These are phyloP conservation scores for Tenualosa thibaudeaui DNA, from an alignment of 2,797 vertebrate species.

Conservation along the genomic window DNA sequence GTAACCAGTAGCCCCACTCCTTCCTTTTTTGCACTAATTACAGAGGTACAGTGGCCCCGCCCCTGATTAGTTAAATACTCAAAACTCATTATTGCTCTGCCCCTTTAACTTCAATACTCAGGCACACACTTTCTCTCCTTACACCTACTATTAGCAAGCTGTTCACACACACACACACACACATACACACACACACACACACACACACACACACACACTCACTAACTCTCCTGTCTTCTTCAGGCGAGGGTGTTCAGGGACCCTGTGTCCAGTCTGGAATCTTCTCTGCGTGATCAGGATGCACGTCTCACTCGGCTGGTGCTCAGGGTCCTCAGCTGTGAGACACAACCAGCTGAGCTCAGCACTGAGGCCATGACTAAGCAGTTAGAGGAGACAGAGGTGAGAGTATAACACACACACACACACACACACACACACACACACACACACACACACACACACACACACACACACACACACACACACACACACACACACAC, in stretches of 20 bases:
- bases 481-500: background rate
- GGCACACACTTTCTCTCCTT: no score
- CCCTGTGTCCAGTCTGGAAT: slow-evolving; percentile 51
- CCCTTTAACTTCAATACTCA: no score
- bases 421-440: background rate
- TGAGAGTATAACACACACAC: slow-evolving; percentile 57
- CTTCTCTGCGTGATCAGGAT: slow-evolving; percentile 65
- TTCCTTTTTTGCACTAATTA: no score
- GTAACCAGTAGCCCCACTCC: no score
- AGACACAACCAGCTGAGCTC: slow-evolving; percentile 76
- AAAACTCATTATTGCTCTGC: no score
- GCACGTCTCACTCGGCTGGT: slow-evolving; percentile 69
- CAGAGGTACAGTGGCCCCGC: no score
- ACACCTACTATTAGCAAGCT: no score
- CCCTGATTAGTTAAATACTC: no score
- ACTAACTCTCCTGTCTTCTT: background rate
- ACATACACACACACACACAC: background rate
- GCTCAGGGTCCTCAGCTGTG: slow-evolving; percentile 75
- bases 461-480: background rate
- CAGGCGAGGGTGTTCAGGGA: slow-evolving; percentile 61
- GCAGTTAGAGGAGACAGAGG: slow-evolving; percentile 85
- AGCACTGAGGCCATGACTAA: slow-evolving; percentile 74
- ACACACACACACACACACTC: slow-evolving; percentile 6
- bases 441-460: slow-evolving; percentile 8
- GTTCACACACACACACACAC: background rate